Conservation (phyloP, 2,113 vertebrate genomes). For the Bombycilla garrulus region DNA sequence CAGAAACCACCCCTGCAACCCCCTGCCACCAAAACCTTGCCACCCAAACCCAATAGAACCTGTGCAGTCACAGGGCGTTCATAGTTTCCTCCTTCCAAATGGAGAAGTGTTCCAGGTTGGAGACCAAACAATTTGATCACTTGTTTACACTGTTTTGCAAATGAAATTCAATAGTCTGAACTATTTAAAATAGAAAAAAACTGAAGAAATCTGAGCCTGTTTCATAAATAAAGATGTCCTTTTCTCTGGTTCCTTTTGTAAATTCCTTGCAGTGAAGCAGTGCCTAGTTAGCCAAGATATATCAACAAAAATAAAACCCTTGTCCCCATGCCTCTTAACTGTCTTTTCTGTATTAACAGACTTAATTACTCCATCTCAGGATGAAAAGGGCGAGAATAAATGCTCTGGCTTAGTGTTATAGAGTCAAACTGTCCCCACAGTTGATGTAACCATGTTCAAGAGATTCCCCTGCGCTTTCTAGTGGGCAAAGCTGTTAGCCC, state of each 20-base stretch:
- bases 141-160: neutral
- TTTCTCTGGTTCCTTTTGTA: neutral
- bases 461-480: neutral
- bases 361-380: neutral
- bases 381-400: neutral
- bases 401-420: neutral
- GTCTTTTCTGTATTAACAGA: neutral
- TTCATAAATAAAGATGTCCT: neutral
- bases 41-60: accelerated
- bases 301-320: neutral
- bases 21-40: neutral
- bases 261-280: neutral
- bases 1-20: neutral
- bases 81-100: neutral
- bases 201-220: neutral
- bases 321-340: neutral
- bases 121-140: neutral
- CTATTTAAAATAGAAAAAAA: neutral
- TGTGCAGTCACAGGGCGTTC: neutral
- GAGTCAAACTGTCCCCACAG: neutral
- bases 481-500: neutral
- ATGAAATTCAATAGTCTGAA: neutral
- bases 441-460: neutral
- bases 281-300: neutral
- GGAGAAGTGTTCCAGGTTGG: neutral